Percentiles rank a stretch among this genome's conserved stretches.
phyloP scores from a whole-genome alignment of 2,797 vertebrate species.

The Chaunax sp. region DNA sequence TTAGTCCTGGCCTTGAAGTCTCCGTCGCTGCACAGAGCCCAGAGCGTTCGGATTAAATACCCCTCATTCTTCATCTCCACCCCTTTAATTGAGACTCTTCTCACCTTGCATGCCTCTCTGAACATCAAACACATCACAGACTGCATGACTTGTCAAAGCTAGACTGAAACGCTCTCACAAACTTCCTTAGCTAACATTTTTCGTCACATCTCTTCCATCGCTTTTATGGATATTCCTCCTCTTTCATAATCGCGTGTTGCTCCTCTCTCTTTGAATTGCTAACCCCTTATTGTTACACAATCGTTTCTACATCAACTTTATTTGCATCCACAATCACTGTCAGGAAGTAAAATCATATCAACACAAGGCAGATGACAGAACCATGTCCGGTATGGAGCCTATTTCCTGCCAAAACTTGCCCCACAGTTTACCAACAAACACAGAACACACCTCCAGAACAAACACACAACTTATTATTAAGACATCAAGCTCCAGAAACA shows the following conservation, averaged over 20 bases:
- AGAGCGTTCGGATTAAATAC: conserved; percentile 62
- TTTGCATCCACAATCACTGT: conserved; percentile 65
- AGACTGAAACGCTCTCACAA: conserved; percentile 32
- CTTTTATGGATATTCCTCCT: background rate
- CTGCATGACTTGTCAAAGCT: conserved; percentile 64
- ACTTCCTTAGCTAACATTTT: background rate
- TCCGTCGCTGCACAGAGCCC: conserved; percentile 48
- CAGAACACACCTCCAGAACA: too few species aligned
- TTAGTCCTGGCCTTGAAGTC: conserved; percentile 59
- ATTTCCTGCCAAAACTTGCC: too few species aligned
- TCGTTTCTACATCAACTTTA: conserved; percentile 40
- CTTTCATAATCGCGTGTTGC: background rate
- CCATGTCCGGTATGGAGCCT: background rate
- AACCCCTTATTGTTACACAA: conserved; percentile 60
- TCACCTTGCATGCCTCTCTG: conserved; percentile 66
- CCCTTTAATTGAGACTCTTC: conserved; percentile 73
- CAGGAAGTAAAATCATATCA: conserved; percentile 66
- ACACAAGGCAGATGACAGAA: conserved; percentile 35
- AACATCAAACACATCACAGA: conserved; percentile 74
- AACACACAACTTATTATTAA: too few species aligned
- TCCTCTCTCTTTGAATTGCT: conserved; percentile 13
- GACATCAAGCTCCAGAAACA: too few species aligned
- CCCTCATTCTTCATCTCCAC: conserved; percentile 50
- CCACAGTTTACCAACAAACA: too few species aligned
- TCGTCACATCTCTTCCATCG: conserved; percentile 1